Evolutionary conservation across 2,797 vertebrate genomes (phyloP), one percentile per base, ranked within the genome.

Genomic region (Gorsachius magnificus): DNA sequence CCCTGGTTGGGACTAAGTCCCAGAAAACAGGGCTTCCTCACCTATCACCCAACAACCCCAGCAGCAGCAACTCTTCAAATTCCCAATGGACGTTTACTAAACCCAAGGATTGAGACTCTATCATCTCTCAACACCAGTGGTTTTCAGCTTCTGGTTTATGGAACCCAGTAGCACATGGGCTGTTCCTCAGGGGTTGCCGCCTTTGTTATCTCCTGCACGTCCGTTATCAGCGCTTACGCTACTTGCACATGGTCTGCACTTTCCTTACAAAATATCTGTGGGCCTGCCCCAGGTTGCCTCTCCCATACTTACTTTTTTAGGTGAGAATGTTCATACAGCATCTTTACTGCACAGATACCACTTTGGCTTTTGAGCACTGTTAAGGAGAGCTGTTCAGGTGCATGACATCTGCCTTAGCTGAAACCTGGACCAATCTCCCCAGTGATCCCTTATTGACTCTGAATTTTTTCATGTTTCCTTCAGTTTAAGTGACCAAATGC

Each of bases 341-440:
- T 41, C 56, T 77, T 75, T 31, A 69, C 35, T 90, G 66, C 14
- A 89, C n/a, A 69, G 83, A 53, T 29, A 79, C 1, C 11, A 48
- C 57, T 86, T 51, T 1, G 4, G 61, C n/a, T 84, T 91, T 86
- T 1, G 2, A 93, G 70, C 11, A 72, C 25, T 50, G 18, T 21
- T 79, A 89, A 19, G 35, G 51, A 66, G 61, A 85, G 19, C 14
- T 83, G 51, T 77, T 96, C n/a, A 87, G 74, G 70, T 69, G 22
- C 33, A 26, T 18, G 50, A 58, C 33, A 72, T 25, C 57, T 65
- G 41, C 9, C 43, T 87, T 63, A 10, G 58, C 46, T 63, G 85
- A 92, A 89, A 84, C 43, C 79, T 2, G 20, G 54, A 76, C 6
- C 35, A 36, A 11, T 65, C 22, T 70, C 58, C 26, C 54, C 26